Evolutionary conservation across 2,888 invertebrate species (phyloP).

Genomic region (Synergus umbraculus): DNA sequence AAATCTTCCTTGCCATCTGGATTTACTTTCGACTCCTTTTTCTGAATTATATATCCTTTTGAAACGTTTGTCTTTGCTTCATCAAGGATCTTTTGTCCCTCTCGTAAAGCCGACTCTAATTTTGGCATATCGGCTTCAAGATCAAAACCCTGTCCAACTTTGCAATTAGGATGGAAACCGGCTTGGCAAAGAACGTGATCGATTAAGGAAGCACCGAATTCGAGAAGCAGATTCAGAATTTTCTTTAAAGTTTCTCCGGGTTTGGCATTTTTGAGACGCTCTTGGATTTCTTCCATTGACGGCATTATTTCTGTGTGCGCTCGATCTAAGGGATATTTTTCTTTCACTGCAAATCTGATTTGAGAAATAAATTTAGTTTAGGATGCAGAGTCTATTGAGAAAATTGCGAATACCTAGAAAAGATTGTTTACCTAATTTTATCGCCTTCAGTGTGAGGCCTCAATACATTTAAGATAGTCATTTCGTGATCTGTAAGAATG

Average conservation of each 20-base stretch:
- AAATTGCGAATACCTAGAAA: not conserved
- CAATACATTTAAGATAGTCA: slow-evolving; percentile 94
- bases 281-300: slow-evolving; percentile 80
- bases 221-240: slow-evolving; percentile 89
- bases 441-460: slow-evolving; percentile 95
- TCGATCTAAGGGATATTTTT: slow-evolving; percentile 91
- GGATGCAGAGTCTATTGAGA: not conserved
- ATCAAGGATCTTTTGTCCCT: slow-evolving; percentile 84
- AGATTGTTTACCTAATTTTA: slow-evolving; percentile 82
- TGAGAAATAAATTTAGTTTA: not conserved
- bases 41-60: slow-evolving; percentile 91
- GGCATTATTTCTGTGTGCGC: slow-evolving; percentile 83
- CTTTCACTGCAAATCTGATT: slow-evolving; percentile 91
- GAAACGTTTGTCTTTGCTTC: slow-evolving; percentile 77
- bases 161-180: slow-evolving; percentile 82
- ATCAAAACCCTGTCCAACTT: slow-evolving; percentile 84
- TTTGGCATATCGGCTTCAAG: slow-evolving; percentile 81
- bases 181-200: slow-evolving; percentile 91
- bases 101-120: slow-evolving; percentile 83
- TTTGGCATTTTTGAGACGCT: slow-evolving; percentile 82
- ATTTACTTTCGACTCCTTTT: slow-evolving; percentile 85
- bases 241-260: slow-evolving; percentile 89
- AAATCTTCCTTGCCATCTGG: slow-evolving; percentile 79
- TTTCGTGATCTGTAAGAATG: slow-evolving; percentile 93
- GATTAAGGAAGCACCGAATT: slow-evolving; percentile 94